Base-by-base conservation (phyloP, 1,140 invertebrate genomes). In the Bombus sylvicola region DNA sequence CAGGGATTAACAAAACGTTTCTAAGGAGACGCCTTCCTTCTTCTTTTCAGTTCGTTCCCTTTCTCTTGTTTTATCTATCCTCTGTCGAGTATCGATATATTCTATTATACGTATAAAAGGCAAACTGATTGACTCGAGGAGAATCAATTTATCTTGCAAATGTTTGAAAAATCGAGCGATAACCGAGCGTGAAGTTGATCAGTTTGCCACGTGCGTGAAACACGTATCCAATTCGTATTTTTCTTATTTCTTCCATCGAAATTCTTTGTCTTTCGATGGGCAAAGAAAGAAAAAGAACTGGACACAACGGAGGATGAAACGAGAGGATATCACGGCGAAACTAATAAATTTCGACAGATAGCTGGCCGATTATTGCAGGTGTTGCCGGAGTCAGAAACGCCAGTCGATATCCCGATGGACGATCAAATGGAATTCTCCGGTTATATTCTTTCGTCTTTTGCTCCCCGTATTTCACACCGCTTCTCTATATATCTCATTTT, bases 301-400 rank as follows among this genome's bases (percentile, higher is more conserved):
- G 37, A 41, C 25, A 15, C 69, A 66, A 69, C 80, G 73, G 73
- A 78, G 81, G 83, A 71, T 66, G 71, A 68, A 77, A 53, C 78
- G 62, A 80, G 31, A 64, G 62, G 87, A 82, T 79, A 66, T 81
- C 64, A 22, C 75, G 47, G n/a, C 34, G 66, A 83, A 83, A 90
- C 88, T 90, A 90, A 90, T 90, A 71, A 90, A 91, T 86, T 88
- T 90, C 41, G 87, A 81, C 85, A 72, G 80, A 78, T 87, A 81
- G 84, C 75, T 81, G 25, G 25, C 41, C 83, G 78, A 90, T 91
- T 90, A 91, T 91, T 91, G 71, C 90, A 91, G 90, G 87, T 90
- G 76, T 89, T 87, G 87, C 81, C 77, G 77, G 72, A 85, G 87
- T 90, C 89, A 83, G 89, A 83, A 91, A 89, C 81, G 87, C 78